Conservation (phyloP, 2,888 invertebrate genomes). For the Allygus modestus region DNA sequence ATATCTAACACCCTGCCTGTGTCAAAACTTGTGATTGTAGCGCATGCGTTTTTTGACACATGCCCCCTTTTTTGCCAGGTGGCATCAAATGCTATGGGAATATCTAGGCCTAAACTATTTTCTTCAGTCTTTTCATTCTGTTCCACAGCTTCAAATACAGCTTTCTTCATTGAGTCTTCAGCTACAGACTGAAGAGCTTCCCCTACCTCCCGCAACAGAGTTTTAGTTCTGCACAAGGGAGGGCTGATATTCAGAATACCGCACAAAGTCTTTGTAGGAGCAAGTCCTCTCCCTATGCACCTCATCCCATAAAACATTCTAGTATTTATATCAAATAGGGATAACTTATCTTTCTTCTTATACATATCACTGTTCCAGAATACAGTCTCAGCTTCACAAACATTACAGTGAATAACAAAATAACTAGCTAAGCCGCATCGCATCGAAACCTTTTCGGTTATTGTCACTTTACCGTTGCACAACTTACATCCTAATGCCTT, state of each 20-base stretch:
- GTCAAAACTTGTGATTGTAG: slow-evolving; percentile 35
- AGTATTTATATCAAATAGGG: slow-evolving; percentile 21
- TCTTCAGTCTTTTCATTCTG: slow-evolving; percentile 36
- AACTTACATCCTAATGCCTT: too few species aligned
- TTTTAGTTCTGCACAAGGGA: slow-evolving; percentile 9
- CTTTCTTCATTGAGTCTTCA: slow-evolving; percentile 25
- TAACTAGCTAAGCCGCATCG: too few species aligned
- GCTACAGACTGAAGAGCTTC: neutral
- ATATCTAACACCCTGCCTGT: slow-evolving; percentile 33
- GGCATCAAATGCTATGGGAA: slow-evolving; percentile 16
- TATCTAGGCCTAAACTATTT: slow-evolving; percentile 42
- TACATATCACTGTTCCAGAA: too few species aligned
- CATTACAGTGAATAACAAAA: too few species aligned
- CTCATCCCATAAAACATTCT: slow-evolving; percentile 46
- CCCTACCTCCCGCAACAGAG: neutral
- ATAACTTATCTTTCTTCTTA: too few species aligned
- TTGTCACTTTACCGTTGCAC: too few species aligned
- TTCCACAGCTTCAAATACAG: slow-evolving; percentile 35
- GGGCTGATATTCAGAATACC: slow-evolving; percentile 26
- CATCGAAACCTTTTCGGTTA: too few species aligned
- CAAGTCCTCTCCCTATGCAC: slow-evolving; percentile 38
- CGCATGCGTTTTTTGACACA: slow-evolving; percentile 21
- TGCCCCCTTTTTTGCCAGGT: slow-evolving; percentile 43
- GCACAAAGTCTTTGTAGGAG: slow-evolving; percentile 6
- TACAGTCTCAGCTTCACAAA: too few species aligned